phyloP scores from a whole-genome alignment of 2,888 invertebrate species.

The Campoletis raptor region DNA sequence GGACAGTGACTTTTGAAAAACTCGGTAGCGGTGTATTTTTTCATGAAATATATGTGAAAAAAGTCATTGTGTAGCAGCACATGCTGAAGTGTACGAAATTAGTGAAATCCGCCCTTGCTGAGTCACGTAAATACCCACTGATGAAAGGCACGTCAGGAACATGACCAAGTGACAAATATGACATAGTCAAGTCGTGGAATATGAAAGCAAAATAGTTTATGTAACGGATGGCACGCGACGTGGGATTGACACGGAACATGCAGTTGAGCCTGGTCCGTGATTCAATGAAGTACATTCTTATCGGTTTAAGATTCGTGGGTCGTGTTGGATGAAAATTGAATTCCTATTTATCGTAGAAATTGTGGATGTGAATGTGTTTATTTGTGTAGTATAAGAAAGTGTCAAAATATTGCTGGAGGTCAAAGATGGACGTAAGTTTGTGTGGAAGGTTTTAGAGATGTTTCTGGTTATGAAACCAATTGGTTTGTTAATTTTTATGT shows the following conservation, averaged over 20 bases:
- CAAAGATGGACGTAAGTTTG: slow-evolving; percentile 61
- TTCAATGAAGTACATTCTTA: not conserved
- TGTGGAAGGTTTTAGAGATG: not conserved
- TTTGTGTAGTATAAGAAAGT: not conserved
- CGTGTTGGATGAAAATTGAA: not conserved
- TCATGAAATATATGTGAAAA: slow-evolving; percentile 9
- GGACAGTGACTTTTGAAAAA: not conserved
- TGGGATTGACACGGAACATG: not conserved
- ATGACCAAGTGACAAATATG: slow-evolving; percentile 19
- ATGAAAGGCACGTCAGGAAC: slow-evolving; percentile 17
- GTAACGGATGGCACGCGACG: slow-evolving; percentile 56
- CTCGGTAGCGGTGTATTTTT: not conserved
- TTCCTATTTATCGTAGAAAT: not conserved
- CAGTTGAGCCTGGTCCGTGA: slow-evolving; percentile 4
- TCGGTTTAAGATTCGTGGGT: not conserved
- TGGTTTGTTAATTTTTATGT: not conserved
- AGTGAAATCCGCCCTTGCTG: slow-evolving; percentile 12
- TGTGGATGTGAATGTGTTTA: not conserved
- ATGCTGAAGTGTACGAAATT: not conserved
- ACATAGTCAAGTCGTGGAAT: slow-evolving; percentile 40
- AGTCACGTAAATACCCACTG: slow-evolving; percentile 51
- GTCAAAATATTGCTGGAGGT: not conserved
- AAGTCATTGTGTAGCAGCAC: slow-evolving; percentile 15
- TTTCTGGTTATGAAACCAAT: not conserved
- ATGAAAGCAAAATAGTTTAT: slow-evolving; percentile 43